These are phyloP conservation scores for Peromyscus eremicus DNA, from an alignment of 2,797 vertebrate genomes.

Conservation along the genomic window DNA sequence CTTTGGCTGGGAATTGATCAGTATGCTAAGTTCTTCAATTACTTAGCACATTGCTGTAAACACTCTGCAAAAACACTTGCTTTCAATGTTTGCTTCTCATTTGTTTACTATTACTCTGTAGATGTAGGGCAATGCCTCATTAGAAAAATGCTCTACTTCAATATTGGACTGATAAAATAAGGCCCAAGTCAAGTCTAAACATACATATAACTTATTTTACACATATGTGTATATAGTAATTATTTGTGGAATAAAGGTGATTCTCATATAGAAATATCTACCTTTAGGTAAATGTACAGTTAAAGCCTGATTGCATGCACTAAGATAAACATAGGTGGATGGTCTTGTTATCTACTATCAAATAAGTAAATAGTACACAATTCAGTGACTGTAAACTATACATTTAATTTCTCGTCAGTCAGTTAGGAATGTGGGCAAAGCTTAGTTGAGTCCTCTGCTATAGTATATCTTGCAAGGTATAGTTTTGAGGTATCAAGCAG, in stretches of 20 bases:
- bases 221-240: not conserved
- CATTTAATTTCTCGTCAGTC: not conserved
- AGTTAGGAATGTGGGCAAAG: not conserved
- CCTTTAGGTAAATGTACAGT: not conserved
- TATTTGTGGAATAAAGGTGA: not conserved
- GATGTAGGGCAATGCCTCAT: not conserved
- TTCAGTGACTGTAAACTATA: not conserved
- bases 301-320: not conserved
- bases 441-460: not conserved
- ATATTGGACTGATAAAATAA: not conserved
- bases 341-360: not conserved
- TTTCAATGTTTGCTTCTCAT: not conserved
- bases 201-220: not conserved
- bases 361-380: not conserved
- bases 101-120: not conserved
- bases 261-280: not conserved
- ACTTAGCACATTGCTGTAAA: not conserved
- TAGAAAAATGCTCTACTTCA: not conserved
- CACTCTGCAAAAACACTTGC: not conserved
- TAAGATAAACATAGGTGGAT: not conserved
- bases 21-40: not conserved
- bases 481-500: not conserved
- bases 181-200: not conserved
- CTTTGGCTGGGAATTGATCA: constrained; percentile 5
- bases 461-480: not conserved